These are phyloP conservation scores for Cerceris rybyensis DNA, from an alignment of 2,888 invertebrate species.

Conservation along the genomic window DNA sequence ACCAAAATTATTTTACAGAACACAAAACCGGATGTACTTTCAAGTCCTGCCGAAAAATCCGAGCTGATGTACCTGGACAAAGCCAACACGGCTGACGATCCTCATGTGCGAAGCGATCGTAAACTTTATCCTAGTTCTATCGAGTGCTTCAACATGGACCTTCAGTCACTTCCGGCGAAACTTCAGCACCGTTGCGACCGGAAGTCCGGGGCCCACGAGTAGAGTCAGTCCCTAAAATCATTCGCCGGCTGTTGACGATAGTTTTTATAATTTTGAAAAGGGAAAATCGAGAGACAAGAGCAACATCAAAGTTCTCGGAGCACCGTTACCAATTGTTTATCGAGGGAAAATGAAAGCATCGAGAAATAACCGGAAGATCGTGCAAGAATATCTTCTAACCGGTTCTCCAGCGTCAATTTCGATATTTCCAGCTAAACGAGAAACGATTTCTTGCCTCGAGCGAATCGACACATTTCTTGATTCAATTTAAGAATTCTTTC, in stretches of 20 bases:
- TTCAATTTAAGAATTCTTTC: too few relatives aligned
- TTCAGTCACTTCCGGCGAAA: conserved; percentile 30
- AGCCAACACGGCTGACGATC: conserved; percentile 66
- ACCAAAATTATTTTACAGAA: conserved; percentile 48
- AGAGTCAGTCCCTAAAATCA: background rate
- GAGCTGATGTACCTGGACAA: conserved; percentile 76
- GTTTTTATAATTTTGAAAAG: background rate
- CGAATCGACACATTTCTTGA: too few relatives aligned
- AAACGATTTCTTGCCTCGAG: too few relatives aligned
- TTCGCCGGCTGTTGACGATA: background rate
- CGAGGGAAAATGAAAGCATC: too few relatives aligned
- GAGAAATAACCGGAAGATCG: too few relatives aligned
- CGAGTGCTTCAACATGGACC: conserved; percentile 36
- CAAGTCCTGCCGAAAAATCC: conserved; percentile 68
- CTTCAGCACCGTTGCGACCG: conserved; percentile 6
- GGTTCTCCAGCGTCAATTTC: too few relatives aligned
- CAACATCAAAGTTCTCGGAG: too few relatives aligned
- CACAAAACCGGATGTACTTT: conserved; percentile 44
- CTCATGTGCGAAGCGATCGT: conserved; percentile 70
- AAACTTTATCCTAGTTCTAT: conserved; percentile 69
- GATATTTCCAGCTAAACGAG: too few relatives aligned
- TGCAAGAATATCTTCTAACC: too few relatives aligned
- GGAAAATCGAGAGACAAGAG: background rate
- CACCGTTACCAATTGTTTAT: too few relatives aligned
- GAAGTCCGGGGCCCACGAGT: background rate